Evolutionary conservation across 2,888 invertebrate species (phyloP).

Genomic region (Anodontia alba): DNA sequence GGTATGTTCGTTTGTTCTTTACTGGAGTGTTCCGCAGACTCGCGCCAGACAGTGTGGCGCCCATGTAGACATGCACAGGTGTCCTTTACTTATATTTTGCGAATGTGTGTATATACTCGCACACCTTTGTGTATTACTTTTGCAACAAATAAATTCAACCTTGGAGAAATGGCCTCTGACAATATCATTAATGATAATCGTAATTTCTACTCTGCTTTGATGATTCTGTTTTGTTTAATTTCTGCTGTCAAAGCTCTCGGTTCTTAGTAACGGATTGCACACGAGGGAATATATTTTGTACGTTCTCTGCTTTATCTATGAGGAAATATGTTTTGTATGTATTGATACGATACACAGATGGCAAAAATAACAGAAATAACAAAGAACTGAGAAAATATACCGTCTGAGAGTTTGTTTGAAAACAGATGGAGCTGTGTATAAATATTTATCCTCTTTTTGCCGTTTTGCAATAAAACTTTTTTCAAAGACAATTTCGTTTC

Average conservation of each 20-base stretch:
- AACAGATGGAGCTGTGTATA: background rate
- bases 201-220: too few species aligned
- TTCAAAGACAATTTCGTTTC: background rate
- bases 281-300: background rate
- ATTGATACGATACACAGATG: constrained; percentile 6
- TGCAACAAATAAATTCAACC: background rate
- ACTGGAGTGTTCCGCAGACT: constrained; percentile 35
- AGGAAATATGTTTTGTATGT: background rate
- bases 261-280: background rate
- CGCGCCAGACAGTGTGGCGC: constrained; percentile 51
- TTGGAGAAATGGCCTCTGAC: too few species aligned
- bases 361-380: background rate
- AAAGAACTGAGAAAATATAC: background rate
- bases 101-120: background rate
- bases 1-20: constrained; percentile 1
- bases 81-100: constrained; percentile 31
- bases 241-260: too few species aligned
- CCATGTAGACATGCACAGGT: constrained; percentile 55
- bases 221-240: too few species aligned
- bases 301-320: background rate
- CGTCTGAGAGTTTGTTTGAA: background rate
- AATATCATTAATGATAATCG: too few species aligned
- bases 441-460: too few species aligned
- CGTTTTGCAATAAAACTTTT: background rate
- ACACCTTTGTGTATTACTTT: background rate